Evolutionary conservation across 2,113 vertebrate species (phyloP).

Genomic region (Cephalopholis sonnerati): DNA sequence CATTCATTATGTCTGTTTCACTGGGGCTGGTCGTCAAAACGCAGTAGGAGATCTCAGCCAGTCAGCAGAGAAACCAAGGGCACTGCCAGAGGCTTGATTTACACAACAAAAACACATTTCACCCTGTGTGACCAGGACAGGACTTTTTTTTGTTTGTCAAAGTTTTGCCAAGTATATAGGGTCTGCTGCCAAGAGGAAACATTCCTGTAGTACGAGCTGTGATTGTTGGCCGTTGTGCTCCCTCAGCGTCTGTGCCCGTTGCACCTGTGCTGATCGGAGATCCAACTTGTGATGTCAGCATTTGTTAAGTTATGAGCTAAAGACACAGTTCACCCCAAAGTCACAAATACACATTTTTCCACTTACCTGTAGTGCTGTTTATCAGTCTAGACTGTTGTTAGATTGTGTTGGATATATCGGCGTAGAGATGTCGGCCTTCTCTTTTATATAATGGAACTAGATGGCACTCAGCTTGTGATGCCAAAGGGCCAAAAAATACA

Average conservation of each 20-base stretch:
- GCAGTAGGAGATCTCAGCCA: slow-evolving; percentile 66
- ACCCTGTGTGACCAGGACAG: slow-evolving; percentile 55
- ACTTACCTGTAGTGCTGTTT: too few species aligned
- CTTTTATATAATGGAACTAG: too few species aligned
- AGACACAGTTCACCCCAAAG: not conserved
- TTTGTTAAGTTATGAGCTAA: slow-evolving; percentile 22
- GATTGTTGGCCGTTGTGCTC: slow-evolving; percentile 10
- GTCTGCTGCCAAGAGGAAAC: slow-evolving; percentile 42
- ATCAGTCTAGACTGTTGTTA: too few species aligned
- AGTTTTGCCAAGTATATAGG: slow-evolving; percentile 63
- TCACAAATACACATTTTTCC: too few species aligned
- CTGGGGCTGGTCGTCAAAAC: slow-evolving; percentile 54
- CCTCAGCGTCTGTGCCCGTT: not conserved
- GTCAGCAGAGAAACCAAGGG: slow-evolving; percentile 60
- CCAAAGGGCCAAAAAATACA: too few species aligned
- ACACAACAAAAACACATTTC: slow-evolving; percentile 68
- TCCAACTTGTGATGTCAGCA: slow-evolving; percentile 23
- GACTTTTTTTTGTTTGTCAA: slow-evolving; percentile 54
- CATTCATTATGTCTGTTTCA: slow-evolving; percentile 74
- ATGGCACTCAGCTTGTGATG: too few species aligned
- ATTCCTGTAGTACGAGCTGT: slow-evolving; percentile 29
- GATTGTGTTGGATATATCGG: too few species aligned
- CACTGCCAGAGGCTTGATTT: slow-evolving; percentile 68
- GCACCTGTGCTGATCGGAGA: not conserved
- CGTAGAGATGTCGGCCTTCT: too few species aligned